phyloP scores from a whole-genome alignment of 2,113 vertebrate species.

The Dicentrarchus labrax region DNA sequence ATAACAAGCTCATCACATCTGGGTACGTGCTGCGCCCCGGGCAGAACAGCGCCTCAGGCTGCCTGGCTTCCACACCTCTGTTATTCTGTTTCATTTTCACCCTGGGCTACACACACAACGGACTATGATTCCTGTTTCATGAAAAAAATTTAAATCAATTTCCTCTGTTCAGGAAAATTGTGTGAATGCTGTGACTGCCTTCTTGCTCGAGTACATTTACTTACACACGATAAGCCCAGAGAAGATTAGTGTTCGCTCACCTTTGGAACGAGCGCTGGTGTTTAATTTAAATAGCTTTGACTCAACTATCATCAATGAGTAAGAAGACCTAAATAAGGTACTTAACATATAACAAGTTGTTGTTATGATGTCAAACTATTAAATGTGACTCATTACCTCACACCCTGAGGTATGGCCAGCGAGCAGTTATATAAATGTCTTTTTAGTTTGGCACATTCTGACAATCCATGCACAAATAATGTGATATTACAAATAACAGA shows the following conservation, averaged over 20 bases:
- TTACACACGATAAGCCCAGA: conserved; percentile 9
- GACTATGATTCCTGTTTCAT: conserved; percentile 19
- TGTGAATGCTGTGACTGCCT: conserved; percentile 4
- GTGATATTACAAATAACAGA: background rate
- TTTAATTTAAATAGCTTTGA: conserved; percentile 30
- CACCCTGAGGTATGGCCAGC: background rate
- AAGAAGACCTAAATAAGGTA: background rate
- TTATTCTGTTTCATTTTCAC: conserved; percentile 52
- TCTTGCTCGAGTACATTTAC: background rate
- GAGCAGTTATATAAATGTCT: background rate
- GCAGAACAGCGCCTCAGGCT: conserved; percentile 37
- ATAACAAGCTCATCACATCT: conserved; percentile 72
- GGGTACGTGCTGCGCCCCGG: conserved; percentile 38
- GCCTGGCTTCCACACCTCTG: conserved; percentile 54
- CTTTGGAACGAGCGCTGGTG: conserved; percentile 6
- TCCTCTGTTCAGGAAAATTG: conserved; percentile 21
- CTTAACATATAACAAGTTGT: background rate
- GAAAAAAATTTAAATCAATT: conserved; percentile 43
- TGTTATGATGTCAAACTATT: background rate
- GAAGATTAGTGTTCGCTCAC: conserved; percentile 22
- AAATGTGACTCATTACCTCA: background rate
- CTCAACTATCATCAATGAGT: background rate
- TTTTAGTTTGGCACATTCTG: background rate
- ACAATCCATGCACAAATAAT: background rate
- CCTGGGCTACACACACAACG: conserved; percentile 40